Evolutionary conservation across 2,888 invertebrate species (phyloP).

Genomic region (Nomada flava): DNA sequence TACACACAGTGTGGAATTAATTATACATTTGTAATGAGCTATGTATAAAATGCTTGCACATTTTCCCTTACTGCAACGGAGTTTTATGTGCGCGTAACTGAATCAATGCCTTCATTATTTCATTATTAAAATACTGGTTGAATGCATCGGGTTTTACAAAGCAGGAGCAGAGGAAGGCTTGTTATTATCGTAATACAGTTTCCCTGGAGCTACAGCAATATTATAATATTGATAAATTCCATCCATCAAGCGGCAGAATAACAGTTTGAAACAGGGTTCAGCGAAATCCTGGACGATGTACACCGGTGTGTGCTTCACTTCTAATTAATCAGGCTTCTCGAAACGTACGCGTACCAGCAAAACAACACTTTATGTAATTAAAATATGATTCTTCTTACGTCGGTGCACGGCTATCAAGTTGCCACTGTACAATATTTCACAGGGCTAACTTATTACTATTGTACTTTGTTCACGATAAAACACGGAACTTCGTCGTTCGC

Average conservation of each 20-base stretch:
- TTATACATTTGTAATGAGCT: no score
- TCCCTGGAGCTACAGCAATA: neutral
- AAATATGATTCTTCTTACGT: slow-evolving; percentile 7
- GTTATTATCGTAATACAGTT: neutral
- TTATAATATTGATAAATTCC: slow-evolving; percentile 12
- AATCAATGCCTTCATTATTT: no score
- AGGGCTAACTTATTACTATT: no score
- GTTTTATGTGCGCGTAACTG: no score
- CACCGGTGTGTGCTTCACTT: neutral
- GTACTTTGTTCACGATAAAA: neutral
- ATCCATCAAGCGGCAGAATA: neutral
- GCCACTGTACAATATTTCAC: neutral
- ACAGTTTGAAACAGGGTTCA: neutral
- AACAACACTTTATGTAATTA: slow-evolving; percentile 19
- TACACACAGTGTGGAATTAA: no score
- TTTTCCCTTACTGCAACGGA: no score
- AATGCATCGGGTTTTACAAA: neutral
- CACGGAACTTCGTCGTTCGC: no score
- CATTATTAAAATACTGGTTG: neutral
- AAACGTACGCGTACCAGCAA: neutral
- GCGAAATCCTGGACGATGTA: neutral
- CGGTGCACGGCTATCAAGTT: no score
- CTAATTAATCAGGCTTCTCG: slow-evolving; percentile 9
- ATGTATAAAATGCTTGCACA: no score
- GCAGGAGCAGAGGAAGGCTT: neutral